A percentile compares a stretch with the other conserved stretches of the same genome.
phyloP scores from a whole-genome alignment of 2,113 vertebrate species.

The Prionailurus bengalensis region DNA sequence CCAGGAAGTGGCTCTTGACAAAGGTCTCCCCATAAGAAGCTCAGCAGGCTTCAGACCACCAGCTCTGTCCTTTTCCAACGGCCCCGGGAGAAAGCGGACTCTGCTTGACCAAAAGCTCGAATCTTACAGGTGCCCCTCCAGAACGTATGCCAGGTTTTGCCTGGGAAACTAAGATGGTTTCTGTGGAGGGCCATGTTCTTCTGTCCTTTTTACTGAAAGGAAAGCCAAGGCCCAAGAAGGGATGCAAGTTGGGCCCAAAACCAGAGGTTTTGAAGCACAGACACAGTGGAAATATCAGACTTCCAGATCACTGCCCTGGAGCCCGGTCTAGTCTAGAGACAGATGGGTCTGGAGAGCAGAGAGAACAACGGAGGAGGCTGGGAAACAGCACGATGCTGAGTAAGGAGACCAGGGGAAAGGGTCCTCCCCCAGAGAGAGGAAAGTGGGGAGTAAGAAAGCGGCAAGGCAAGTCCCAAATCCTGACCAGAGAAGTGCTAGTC shows the following conservation, averaged over 20 bases:
- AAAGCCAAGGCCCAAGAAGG: not conserved
- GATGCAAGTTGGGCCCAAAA: not conserved
- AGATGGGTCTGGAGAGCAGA: not conserved
- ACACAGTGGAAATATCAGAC: not conserved
- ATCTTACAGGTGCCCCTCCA: not conserved
- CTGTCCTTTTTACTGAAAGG: not conserved
- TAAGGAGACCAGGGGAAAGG: not conserved
- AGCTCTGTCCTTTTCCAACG: not conserved
- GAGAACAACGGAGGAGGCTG: not conserved
- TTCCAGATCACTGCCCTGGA: not conserved
- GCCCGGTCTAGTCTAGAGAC: not conserved
- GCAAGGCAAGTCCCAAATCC: accelerated
- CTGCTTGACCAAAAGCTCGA: not conserved
- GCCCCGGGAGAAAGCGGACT: not conserved
- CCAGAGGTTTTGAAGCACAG: not conserved
- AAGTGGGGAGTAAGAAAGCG: not conserved
- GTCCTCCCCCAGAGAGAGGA: not conserved
- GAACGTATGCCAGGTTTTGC: not conserved
- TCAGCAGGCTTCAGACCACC: not conserved
- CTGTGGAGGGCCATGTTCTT: not conserved
- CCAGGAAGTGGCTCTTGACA: not conserved
- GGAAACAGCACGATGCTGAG: not conserved
- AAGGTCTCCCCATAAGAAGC: not conserved
- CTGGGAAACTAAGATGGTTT: not conserved
- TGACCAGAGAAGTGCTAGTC: not conserved